Evolutionary conservation across 35 echinoderm and acorn worm genomes (phyloP), one percentile per base, ranked within the genome.

Genomic region (Apostichopus parvimensis): DNA sequence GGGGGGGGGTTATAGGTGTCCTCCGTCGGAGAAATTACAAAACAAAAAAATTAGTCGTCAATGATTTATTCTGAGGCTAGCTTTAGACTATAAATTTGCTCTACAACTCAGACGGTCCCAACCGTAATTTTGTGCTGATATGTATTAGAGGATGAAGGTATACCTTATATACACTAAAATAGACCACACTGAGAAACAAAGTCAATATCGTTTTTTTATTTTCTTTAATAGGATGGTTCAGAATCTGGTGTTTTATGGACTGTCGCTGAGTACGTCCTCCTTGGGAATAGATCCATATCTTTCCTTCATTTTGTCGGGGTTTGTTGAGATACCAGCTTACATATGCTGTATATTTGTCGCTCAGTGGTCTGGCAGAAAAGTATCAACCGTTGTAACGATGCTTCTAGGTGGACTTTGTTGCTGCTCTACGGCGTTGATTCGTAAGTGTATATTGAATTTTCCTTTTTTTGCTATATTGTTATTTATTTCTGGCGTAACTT

Each of bases 241-340:
- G 14, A 80, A 54, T 80, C 25, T 80, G 21, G 79, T 80, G 24
- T 80, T 34, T 14, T 80, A 80, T 52, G 79, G 79, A 15, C 53
- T 80, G 24, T 80, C 79, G 15, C 8, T 80, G 28, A 52, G 9
- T 25, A 80, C 79, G 5, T 80, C 79, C 25, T 26, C 25, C 15
- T 28, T 80, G 9, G 79, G 79, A 52, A 28, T 80, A 14, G 79
- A 80, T 14, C 79, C 79, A 34, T 80, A 80, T 14, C 8, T 23
- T 23, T 80, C 79, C 9, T 80, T 80, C 28, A 28, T 80, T 15
- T 52, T 80, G 17, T 80, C 79, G 0, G 79, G 79, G 6, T 23
- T 26, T 5, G 53, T 80, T 6, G 79, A 80, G 79, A 80, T 80
- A 52, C 79, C 79, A 52, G 79, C 79, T 52, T 80, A 80, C 79